phyloP scores from a whole-genome alignment of 2,113 vertebrate species.

The Nothocercus julius region DNA sequence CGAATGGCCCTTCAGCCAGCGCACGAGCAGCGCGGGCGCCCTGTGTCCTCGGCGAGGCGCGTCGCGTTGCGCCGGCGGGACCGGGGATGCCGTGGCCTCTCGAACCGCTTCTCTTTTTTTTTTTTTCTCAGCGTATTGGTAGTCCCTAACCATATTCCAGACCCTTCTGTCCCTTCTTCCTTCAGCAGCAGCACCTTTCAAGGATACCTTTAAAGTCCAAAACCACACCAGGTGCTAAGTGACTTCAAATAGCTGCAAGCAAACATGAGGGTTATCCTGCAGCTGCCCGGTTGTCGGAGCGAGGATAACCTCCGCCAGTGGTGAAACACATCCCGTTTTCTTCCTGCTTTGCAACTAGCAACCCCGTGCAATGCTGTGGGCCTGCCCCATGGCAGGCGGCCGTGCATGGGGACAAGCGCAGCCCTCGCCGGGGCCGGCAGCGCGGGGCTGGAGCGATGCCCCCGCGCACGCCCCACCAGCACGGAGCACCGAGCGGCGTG shows the following conservation, averaged over 20 bases:
- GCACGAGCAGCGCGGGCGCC: no score
- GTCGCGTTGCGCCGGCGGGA: neutral
- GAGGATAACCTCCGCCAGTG: neutral
- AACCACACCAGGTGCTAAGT: neutral
- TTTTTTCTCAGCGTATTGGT: neutral
- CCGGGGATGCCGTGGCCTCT: neutral
- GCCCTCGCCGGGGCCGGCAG: neutral
- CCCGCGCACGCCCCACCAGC: no score
- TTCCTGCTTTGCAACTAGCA: neutral
- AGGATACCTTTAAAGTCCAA: neutral
- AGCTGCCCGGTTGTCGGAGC: neutral
- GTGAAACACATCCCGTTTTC: neutral
- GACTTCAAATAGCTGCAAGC: neutral
- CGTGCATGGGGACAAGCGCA: neutral
- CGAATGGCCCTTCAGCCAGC: neutral
- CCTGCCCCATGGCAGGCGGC: no score
- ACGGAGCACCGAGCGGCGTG: no score
- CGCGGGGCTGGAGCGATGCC: neutral
- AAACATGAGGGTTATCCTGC: neutral
- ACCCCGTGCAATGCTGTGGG: no score
- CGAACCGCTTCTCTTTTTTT: neutral
- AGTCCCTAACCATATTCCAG: accelerated
- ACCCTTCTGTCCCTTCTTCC: neutral
- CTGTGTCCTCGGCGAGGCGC: no score
- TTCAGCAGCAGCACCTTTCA: neutral